Conservation (phyloP, 2,113 vertebrate genomes). For the Eidolon helvum region DNA sequence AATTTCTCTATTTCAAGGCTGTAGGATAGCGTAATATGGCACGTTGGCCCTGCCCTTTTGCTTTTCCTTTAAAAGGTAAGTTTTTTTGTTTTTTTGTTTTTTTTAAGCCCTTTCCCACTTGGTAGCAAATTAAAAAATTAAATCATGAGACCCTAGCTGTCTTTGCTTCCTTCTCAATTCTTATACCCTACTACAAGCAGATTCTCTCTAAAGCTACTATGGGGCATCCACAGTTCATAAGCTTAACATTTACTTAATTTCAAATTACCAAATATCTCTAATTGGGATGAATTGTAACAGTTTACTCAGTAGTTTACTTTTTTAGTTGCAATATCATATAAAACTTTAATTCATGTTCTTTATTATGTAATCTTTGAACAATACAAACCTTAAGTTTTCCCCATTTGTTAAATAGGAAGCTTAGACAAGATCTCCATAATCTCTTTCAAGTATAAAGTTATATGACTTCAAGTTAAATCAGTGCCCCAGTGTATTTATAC, state of each 20-base stretch:
- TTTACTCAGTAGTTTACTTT: neutral
- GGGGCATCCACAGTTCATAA: neutral
- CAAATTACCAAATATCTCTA: neutral
- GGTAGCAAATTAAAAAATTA: neutral
- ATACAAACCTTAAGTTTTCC: neutral
- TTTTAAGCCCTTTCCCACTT: neutral
- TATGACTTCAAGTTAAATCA: neutral
- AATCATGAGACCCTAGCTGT: neutral
- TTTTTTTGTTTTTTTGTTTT: neutral
- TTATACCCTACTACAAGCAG: neutral
- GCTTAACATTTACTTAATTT: neutral
- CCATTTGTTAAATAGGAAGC: neutral
- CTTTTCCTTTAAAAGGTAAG: neutral
- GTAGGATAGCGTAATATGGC: neutral
- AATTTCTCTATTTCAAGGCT: neutral
- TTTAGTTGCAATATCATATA: neutral
- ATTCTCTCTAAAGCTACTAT: neutral
- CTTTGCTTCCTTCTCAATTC: neutral
- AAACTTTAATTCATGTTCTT: neutral
- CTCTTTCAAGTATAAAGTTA: neutral
- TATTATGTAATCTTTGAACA: neutral
- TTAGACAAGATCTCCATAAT: neutral
- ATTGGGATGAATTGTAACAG: neutral
- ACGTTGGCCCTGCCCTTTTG: neutral
- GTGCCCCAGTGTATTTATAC: neutral